These are phyloP conservation scores for Regulus satrapa DNA, from an alignment of 2,113 vertebrate species.

Conservation along the genomic window DNA sequence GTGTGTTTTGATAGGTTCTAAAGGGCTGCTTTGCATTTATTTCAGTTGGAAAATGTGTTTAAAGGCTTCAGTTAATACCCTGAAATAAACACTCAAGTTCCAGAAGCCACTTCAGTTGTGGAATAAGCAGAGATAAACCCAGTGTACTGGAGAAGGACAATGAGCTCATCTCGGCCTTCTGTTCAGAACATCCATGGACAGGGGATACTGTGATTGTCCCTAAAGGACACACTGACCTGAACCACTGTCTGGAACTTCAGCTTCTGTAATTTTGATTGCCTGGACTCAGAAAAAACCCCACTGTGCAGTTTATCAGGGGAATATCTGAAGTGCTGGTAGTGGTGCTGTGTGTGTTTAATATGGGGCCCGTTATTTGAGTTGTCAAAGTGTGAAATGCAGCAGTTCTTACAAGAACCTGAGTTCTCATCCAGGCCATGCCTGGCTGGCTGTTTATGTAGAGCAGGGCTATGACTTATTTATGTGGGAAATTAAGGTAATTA, in stretches of 20 bases:
- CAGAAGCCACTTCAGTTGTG: background rate
- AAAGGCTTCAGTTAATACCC: background rate
- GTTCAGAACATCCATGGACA: background rate
- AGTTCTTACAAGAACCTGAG: background rate
- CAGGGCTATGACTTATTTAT: background rate
- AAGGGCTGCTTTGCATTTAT: background rate
- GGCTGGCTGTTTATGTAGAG: background rate
- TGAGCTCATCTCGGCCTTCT: fast-evolving
- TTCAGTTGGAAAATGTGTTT: background rate
- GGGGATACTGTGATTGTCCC: background rate
- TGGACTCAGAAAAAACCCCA: background rate
- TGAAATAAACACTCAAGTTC: background rate
- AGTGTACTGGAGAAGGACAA: background rate
- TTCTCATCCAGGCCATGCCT: background rate
- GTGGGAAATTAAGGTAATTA: background rate
- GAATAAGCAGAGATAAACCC: background rate
- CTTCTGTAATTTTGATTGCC: background rate
- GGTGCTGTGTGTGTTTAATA: background rate
- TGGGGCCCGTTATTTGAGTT: background rate
- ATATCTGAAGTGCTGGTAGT: background rate
- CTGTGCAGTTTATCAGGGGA: background rate
- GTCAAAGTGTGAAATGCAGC: background rate
- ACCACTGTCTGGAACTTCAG: background rate
- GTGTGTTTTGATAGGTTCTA: background rate
- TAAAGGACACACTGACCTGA: background rate